Base-by-base conservation (phyloP, 64 coral and sea anemone genomes). In the Anthopleura sola region DNA sequence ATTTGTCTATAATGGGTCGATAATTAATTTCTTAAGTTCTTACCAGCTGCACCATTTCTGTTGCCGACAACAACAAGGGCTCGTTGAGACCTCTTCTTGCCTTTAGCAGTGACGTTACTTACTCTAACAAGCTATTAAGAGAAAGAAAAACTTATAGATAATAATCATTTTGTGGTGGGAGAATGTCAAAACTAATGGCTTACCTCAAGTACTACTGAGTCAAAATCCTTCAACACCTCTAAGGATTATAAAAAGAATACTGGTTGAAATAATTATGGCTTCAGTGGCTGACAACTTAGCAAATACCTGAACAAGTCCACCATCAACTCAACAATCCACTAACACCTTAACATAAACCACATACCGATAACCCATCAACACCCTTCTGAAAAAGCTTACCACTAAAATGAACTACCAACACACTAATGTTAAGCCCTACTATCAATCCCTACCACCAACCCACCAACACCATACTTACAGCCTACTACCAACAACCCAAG, bases 31-130 rank as follows among this genome's bases (percentile, higher is more conserved):
- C 16, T 39, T 12, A 15, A 37, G 51, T 31, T 49, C 49, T 31
- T 86, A 97, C 94, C 97, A 90, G 93, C 93, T 16, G 91, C 93
- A 49, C 97, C 97, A 87, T 95, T 99, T 17, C 77, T 80, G 82
- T 99, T 99, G 17, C 97, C 97, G 71, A 94, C 87, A 17, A 89
- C 97, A 17, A 99, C 97, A n/a, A 99, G 82, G 10, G 97, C 92
- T 77, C 97, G 80, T 49, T 87, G 90, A 12, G 87, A 92, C 78
- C 91, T 86, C 44, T 95, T 99, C 34, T 92, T 94, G 80, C 97
- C 93, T 60, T 90, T 90, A 57, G 90, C 69, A 44, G 92, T 98
- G 87, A 94, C 93, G 49, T 98, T 98, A 33, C 92, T 94, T 1
- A 98, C 96, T 64, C 96, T 86, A 44, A 92, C 80, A 56, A 98